Percentiles rank a stretch among this genome's conserved stretches.
phyloP scores from a whole-genome alignment of 2,113 vertebrate species.

The Onychorhynchus coronatus region DNA sequence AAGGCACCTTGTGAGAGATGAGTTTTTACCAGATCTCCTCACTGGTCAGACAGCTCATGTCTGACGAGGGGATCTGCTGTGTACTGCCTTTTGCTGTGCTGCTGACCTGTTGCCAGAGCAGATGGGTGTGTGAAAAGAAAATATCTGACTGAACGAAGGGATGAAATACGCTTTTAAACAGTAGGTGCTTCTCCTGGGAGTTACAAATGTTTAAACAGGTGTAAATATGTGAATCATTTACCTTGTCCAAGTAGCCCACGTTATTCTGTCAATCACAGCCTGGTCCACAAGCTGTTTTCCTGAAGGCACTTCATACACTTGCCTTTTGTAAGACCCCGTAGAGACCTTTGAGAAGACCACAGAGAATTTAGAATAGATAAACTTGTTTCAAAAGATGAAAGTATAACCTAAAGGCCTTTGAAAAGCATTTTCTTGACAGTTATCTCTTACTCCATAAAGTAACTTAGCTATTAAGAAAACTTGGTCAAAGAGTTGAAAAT shows the following conservation, averaged over 20 bases:
- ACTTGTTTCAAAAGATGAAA: neutral
- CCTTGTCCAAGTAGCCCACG: conserved; percentile 98
- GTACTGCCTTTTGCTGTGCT: neutral
- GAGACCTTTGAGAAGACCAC: conserved; percentile 81
- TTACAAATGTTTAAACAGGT: neutral
- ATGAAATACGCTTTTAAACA: neutral
- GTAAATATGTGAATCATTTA: conserved; percentile 38
- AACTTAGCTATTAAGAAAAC: neutral
- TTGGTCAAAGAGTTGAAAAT: neutral
- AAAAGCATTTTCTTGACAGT: neutral
- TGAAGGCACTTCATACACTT: conserved; percentile 97
- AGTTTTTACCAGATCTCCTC: neutral
- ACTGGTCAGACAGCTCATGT: neutral
- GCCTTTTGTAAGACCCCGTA: conserved; percentile 94
- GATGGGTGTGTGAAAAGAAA: neutral
- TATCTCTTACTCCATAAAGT: neutral
- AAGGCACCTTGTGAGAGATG: neutral
- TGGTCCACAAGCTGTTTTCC: conserved; percentile 93
- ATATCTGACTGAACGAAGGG: neutral
- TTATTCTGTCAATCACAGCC: conserved; percentile 90
- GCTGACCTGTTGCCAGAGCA: neutral
- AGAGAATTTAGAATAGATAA: neutral
- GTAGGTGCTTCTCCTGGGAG: neutral
- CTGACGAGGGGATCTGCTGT: neutral
- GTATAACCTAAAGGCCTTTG: neutral